Evolutionary conservation across 2,113 vertebrate genomes (phyloP).

Genomic region (Psettodes erumei): DNA sequence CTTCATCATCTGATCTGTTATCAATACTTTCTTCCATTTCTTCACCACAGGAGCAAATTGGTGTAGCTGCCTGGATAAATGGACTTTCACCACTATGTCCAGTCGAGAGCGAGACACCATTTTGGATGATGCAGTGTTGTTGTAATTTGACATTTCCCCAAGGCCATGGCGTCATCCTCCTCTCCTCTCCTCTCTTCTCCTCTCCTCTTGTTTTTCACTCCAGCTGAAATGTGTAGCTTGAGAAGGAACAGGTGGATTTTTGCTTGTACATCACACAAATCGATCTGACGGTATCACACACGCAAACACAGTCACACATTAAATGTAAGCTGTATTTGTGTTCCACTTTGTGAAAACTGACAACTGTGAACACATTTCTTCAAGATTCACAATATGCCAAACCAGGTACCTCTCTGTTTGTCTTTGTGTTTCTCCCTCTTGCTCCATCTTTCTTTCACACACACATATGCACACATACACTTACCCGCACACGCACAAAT

Average conservation of each 20-base stretch:
- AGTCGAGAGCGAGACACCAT: constrained; percentile 29
- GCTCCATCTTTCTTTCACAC: not conserved
- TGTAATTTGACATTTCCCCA: constrained; percentile 57
- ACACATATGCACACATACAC: constrained; percentile 1
- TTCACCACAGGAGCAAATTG: constrained; percentile 33
- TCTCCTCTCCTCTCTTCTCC: constrained; percentile 4
- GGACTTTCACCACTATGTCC: constrained; percentile 44
- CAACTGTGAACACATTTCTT: constrained; percentile 37
- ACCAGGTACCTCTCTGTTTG: constrained; percentile 29
- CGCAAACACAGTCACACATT: not conserved
- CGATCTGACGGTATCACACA: constrained; percentile 17
- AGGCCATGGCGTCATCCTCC: constrained; percentile 33
- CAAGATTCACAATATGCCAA: constrained; percentile 28
- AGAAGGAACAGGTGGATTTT: constrained; percentile 40
- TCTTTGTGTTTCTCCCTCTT: constrained; percentile 10
- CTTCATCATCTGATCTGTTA: constrained; percentile 52
- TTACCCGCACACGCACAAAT: constrained; percentile 2
- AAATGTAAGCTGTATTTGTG: constrained; percentile 28
- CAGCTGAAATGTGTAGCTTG: constrained; percentile 16
- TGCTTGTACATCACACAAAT: not conserved
- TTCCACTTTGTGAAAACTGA: constrained; percentile 39
- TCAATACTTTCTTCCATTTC: constrained; percentile 50
- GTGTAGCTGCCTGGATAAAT: constrained; percentile 45
- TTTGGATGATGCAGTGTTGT: constrained; percentile 48
- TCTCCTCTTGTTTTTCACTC: constrained; percentile 23